These are phyloP conservation scores for Gobio gobio DNA, from an alignment of 2,113 vertebrate species.

Conservation along the genomic window DNA sequence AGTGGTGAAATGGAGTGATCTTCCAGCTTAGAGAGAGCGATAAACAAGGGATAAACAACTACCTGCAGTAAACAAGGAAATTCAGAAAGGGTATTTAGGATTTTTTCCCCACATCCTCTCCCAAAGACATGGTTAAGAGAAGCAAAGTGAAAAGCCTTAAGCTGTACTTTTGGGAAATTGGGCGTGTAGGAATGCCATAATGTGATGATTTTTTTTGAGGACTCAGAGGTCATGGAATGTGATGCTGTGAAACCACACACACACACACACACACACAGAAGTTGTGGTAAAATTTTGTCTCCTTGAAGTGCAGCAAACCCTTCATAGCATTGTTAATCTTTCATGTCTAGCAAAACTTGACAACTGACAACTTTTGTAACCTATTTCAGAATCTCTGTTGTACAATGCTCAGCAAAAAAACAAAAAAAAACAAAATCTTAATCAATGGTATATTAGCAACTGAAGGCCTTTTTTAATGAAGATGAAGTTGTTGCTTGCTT, in stretches of 20 bases:
- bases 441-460: background rate
- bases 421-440: too few relatives aligned
- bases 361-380: conserved; percentile 61
- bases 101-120: background rate
- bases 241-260: conserved; percentile 74
- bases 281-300: conserved; percentile 60
- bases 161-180: conserved; percentile 75
- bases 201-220: conserved; percentile 79
- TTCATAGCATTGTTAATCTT: conserved; percentile 63
- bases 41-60: conserved; percentile 59
- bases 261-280: conserved; percentile 28
- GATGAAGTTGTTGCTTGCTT: conserved; percentile 67
- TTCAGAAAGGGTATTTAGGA: conserved; percentile 58
- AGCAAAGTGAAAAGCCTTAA: conserved; percentile 68
- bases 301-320: conserved; percentile 55
- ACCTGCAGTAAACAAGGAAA: conserved; percentile 69
- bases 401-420: background rate
- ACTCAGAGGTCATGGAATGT: conserved; percentile 73
- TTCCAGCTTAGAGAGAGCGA: conserved; percentile 47
- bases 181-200: conserved; percentile 78
- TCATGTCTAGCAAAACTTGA: conserved; percentile 69
- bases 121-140: conserved; percentile 68
- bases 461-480: conserved; percentile 26
- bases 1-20: conserved; percentile 58
- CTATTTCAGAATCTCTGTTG: conserved; percentile 13